Percentiles rank a stretch among this genome's conserved stretches.
These are phyloP conservation scores for Nerophis lumbriciformis DNA, from an alignment of 2,113 vertebrate genomes.

Conservation along the genomic window DNA sequence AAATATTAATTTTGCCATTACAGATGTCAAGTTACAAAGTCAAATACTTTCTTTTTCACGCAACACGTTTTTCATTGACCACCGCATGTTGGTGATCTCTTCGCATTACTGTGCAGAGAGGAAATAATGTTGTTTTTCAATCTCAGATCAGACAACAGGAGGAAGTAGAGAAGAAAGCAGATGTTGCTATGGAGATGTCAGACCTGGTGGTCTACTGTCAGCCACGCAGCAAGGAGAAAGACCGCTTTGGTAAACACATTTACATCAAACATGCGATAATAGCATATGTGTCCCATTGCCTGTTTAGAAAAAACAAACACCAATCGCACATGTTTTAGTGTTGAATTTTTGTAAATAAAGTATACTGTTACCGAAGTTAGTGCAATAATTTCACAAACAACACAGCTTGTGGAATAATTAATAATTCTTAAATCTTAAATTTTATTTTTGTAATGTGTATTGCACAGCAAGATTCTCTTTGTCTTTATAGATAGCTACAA, in stretches of 20 bases:
- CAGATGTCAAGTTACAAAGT: too few species aligned
- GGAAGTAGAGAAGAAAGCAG: constrained; percentile 84
- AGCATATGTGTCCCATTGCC: neutral
- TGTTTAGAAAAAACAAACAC: neutral
- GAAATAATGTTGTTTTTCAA: constrained; percentile 25
- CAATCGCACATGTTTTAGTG: too few species aligned
- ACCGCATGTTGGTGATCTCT: neutral
- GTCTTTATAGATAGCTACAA: constrained; percentile 73
- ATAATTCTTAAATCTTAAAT: neutral
- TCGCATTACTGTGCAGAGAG: constrained; percentile 15
- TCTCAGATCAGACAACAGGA: constrained; percentile 78
- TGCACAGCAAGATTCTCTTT: neutral
- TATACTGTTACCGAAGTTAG: too few species aligned
- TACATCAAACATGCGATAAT: neutral
- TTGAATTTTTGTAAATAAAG: too few species aligned
- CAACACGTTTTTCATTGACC: neutral
- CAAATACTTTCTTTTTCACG: too few species aligned
- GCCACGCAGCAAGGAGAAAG: constrained; percentile 92
- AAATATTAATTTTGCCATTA: too few species aligned
- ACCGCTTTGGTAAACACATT: constrained; percentile 79
- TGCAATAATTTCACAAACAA: neutral
- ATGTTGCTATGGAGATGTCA: constrained; percentile 91
- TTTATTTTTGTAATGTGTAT: neutral
- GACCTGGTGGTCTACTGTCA: constrained; percentile 95
- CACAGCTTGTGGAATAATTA: neutral